Percentiles rank a stretch among this genome's conserved stretches.
Evolutionary conservation across 2,113 vertebrate genomes (phyloP).

Genomic region (Ceuthmochares aereus): DNA sequence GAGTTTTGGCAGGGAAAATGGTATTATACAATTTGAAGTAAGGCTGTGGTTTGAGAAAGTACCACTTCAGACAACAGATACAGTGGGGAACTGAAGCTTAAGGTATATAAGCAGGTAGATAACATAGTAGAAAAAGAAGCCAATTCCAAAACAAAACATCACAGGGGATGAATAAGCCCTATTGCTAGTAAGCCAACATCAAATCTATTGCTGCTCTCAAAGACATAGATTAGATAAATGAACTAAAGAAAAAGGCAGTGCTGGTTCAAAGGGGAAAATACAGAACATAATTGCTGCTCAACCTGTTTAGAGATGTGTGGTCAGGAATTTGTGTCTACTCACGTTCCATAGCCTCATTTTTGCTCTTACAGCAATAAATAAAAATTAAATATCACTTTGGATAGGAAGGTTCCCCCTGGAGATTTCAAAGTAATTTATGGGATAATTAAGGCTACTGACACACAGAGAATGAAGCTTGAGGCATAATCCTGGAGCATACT

Average conservation of each 20-base stretch:
- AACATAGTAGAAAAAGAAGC: not conserved
- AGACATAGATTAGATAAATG: not conserved
- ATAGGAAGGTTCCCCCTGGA: not conserved
- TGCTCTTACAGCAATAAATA: conserved; percentile 47
- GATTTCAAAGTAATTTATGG: conserved; percentile 20
- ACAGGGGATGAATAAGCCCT: not conserved
- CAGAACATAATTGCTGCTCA: not conserved
- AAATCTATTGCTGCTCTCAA: not conserved
- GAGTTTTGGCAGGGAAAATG: not conserved
- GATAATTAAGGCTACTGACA: conserved; percentile 18
- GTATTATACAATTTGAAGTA: not conserved
- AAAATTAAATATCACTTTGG: not conserved
- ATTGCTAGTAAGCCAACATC: not conserved
- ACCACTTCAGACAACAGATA: not conserved
- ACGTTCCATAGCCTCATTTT: not conserved
- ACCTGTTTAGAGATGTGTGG: not conserved
- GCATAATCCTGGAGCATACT: not conserved
- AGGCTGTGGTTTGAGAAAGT: not conserved
- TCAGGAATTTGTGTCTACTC: conserved; percentile 13
- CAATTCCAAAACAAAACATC: not conserved
- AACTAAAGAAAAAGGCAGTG: not conserved
- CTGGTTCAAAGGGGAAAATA: not conserved
- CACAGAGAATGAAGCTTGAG: not conserved
- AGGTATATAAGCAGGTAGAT: not conserved
- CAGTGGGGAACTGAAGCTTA: not conserved